A percentile compares a stretch with the other conserved stretches of the same genome.
phyloP scores from a whole-genome alignment of 2,113 vertebrate species.

The Chunga burmeisteri region DNA sequence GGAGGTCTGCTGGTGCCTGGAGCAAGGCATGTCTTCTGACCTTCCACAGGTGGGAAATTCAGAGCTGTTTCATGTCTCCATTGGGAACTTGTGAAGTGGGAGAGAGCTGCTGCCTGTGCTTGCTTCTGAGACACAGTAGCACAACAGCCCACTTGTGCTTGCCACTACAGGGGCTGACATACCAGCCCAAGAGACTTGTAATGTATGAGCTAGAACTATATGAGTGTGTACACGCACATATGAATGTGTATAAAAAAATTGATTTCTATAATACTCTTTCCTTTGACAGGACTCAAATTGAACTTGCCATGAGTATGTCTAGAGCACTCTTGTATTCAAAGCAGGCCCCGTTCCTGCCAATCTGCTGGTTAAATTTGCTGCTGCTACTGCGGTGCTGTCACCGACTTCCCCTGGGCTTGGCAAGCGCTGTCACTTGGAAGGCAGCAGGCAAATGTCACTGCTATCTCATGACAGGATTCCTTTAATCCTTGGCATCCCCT shows the following conservation, averaged over 20 bases:
- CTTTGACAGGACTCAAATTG: background rate
- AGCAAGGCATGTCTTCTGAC: background rate
- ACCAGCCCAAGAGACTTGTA: background rate
- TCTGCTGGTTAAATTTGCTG: conserved; percentile 5
- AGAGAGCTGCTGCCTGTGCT: background rate
- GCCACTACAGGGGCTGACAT: background rate
- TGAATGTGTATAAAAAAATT: background rate
- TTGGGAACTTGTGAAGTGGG: background rate
- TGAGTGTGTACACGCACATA: background rate
- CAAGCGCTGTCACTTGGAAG: conserved; percentile 20
- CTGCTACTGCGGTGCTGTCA: background rate
- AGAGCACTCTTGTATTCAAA: background rate
- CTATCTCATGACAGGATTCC: conserved; percentile 44
- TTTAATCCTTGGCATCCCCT: conserved; percentile 53
- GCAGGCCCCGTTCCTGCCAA: background rate
- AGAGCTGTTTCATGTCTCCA: background rate
- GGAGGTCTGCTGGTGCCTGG: background rate
- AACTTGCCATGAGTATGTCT: background rate
- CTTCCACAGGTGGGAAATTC: background rate
- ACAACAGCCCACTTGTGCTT: background rate
- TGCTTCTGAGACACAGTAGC: background rate
- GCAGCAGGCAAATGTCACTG: conserved; percentile 43
- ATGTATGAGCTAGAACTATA: background rate
- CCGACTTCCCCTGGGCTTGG: background rate
- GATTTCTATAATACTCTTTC: background rate